Conservation (phyloP, 2,888 invertebrate species). For the Pandemis cinnamomeana region DNA sequence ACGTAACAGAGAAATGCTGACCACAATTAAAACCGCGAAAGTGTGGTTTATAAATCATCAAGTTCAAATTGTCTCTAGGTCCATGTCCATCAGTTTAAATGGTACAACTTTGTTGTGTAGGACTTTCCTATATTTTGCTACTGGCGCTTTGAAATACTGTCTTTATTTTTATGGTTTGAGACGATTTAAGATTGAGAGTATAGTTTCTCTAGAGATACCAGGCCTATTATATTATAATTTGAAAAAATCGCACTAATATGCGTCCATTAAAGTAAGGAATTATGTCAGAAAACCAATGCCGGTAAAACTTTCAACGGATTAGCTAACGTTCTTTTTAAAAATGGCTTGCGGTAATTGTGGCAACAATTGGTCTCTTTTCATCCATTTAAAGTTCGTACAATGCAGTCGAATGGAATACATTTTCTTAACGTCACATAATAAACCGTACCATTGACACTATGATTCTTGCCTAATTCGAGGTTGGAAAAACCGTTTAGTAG, state of each 20-base stretch:
- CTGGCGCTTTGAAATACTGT: neutral
- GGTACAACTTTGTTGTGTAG: no score
- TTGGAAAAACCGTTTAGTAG: no score
- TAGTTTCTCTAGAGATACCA: neutral
- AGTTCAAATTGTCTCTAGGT: neutral
- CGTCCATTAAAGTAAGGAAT: neutral
- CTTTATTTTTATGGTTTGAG: neutral
- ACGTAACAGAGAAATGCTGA: constrained; percentile 22
- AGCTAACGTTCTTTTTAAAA: neutral
- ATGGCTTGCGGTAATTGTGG: neutral
- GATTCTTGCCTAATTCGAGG: no score
- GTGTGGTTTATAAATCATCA: constrained; percentile 3
- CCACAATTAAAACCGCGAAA: constrained; percentile 20
- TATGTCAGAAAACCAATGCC: neutral
- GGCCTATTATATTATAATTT: constrained; percentile 1
- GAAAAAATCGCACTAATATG: neutral
- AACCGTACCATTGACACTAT: no score
- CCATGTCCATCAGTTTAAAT: constrained; percentile 1
- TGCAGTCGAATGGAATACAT: no score
- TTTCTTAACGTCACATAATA: no score
- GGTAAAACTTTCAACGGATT: neutral
- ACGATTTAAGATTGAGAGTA: neutral
- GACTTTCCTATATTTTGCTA: no score
- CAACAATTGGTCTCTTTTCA: neutral
- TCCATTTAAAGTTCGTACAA: neutral